Evolutionary conservation across 1,140 invertebrate species (phyloP).

Genomic region (Trichonephila clavipes): DNA sequence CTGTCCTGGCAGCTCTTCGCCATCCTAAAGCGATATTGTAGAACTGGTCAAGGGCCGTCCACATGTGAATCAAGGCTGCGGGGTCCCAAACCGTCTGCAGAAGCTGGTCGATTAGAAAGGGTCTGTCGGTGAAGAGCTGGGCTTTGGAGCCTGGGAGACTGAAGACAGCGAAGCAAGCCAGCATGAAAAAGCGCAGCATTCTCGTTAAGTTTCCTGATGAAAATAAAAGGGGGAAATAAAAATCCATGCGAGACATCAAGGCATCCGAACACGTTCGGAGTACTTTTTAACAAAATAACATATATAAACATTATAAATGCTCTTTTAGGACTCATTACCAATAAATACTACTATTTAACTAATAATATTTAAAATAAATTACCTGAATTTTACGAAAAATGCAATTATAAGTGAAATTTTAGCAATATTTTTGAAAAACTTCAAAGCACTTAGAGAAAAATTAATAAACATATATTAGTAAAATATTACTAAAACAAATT

Average conservation of each 20-base stretch:
- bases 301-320: no score
- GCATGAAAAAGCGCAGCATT: not conserved
- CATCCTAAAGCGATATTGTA: conserved; percentile 64
- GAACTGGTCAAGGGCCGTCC: conserved; percentile 57
- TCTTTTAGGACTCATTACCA: no score
- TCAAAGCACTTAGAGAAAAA: no score
- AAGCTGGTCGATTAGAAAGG: conserved; percentile 12
- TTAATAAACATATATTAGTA: no score
- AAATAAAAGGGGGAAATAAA: not conserved
- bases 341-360: no score
- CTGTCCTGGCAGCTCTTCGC: conserved; percentile 20
- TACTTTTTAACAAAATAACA: no score
- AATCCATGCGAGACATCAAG: not conserved
- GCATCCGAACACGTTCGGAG: no score
- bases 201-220: not conserved
- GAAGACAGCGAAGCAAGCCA: not conserved
- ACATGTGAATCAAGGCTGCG: conserved; percentile 39
- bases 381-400: no score
- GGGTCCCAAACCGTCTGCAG: conserved; percentile 67
- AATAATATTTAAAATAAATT: no score
- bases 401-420: no score
- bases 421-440: no score
- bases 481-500: no score
- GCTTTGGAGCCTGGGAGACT: not conserved
- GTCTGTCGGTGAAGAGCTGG: conserved; percentile 26